These are phyloP conservation scores for Arremon brunneinucha DNA, from an alignment of 2,797 vertebrate genomes.

Conservation along the genomic window DNA sequence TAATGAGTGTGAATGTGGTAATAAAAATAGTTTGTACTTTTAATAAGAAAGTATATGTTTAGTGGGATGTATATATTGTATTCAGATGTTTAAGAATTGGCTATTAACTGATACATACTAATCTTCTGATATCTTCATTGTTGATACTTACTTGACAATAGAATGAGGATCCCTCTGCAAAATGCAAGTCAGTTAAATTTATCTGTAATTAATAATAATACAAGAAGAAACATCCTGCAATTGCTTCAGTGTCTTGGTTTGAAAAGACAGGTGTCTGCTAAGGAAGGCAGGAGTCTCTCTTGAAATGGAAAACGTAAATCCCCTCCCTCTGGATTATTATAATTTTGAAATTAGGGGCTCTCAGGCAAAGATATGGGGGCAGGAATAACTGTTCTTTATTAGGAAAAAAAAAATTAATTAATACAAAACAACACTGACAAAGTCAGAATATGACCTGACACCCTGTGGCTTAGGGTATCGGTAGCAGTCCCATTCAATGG, in stretches of 20 bases:
- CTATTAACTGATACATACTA: not conserved
- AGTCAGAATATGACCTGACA: not conserved
- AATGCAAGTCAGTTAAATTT: slow-evolving; percentile 11
- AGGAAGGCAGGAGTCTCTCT: not conserved
- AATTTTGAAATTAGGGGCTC: not conserved
- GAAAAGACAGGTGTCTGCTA: not conserved
- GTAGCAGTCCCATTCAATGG: not conserved
- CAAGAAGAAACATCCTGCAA: slow-evolving; percentile 11
- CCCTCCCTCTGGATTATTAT: not conserved
- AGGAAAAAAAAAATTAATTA: not conserved
- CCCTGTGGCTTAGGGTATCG: not conserved
- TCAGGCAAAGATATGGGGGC: not conserved
- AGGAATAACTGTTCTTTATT: not conserved
- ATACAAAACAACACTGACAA: not conserved
- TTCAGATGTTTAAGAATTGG: not conserved
- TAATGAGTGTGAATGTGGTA: not conserved
- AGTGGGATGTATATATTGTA: not conserved
- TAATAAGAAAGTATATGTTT: not conserved
- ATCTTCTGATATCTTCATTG: not conserved
- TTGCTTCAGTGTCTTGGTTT: not conserved
- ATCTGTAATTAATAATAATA: slow-evolving; percentile 7
- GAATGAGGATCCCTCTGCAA: not conserved
- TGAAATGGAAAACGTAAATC: not conserved
- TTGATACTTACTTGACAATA: not conserved
- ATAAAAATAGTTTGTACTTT: not conserved